These are phyloP conservation scores for Hypolimnas misippus DNA, from an alignment of 2,888 invertebrate species.

Conservation along the genomic window DNA sequence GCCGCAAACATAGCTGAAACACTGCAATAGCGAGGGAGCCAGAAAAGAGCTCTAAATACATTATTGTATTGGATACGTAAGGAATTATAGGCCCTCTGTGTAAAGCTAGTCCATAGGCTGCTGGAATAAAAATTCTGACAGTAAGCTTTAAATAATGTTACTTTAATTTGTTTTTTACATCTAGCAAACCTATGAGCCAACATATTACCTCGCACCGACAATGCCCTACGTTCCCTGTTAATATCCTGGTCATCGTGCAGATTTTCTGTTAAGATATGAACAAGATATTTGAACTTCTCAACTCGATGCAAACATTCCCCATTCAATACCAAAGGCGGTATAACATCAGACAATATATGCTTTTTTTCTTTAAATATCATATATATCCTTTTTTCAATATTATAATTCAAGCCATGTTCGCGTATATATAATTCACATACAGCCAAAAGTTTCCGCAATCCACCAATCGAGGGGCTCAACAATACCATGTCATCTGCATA, in stretches of 20 bases:
- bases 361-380: too few species aligned
- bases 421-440: too few species aligned
- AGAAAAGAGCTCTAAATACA: slow-evolving; percentile 26
- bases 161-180: background rate
- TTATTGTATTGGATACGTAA: slow-evolving; percentile 33
- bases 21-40: slow-evolving; percentile 31
- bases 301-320: background rate
- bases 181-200: slow-evolving; percentile 25
- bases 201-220: slow-evolving; percentile 35
- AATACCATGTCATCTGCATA: slow-evolving; percentile 6
- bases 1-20: slow-evolving; percentile 30
- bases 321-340: background rate
- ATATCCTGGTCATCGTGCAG: slow-evolving; percentile 10
- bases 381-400: too few species aligned
- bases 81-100: slow-evolving; percentile 17
- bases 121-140: slow-evolving; percentile 10
- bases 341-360: background rate
- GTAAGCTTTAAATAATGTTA: slow-evolving; percentile 13
- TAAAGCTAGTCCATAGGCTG: slow-evolving; percentile 13
- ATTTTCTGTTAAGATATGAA: background rate
- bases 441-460: too few species aligned
- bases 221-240: slow-evolving; percentile 36
- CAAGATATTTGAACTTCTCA: background rate
- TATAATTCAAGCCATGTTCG: too few species aligned
- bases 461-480: background rate